Conservation (phyloP, 2,888 invertebrate species). For the Eilema sororculum region DNA sequence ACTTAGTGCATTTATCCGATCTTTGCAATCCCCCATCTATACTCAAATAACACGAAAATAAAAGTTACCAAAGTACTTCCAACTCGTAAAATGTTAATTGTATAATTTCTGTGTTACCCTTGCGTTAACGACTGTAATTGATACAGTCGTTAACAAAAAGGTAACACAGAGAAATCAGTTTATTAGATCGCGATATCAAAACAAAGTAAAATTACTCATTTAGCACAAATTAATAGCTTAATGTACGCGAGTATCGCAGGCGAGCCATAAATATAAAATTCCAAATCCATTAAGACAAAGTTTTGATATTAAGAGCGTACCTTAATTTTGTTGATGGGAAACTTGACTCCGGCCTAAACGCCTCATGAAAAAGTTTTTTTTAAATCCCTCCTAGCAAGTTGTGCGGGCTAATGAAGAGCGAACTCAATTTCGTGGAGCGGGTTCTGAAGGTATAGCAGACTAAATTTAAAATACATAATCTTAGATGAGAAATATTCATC, state of each 20-base stretch:
- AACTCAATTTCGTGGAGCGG: conserved; percentile 73
- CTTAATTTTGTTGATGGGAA: conserved; percentile 85
- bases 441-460: conserved; percentile 45
- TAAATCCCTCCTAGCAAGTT: conserved; percentile 66
- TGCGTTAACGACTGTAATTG: not conserved
- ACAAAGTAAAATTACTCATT: conserved; percentile 43
- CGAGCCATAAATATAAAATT: conserved; percentile 79
- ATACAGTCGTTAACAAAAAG: conserved; percentile 9
- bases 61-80: not conserved
- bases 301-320: conserved; percentile 82
- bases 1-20: not conserved
- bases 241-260: conserved; percentile 47
- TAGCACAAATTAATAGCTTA: conserved; percentile 70
- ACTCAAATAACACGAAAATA: not conserved
- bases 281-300: conserved; percentile 82
- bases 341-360: conserved; percentile 78
- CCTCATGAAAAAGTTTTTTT: conserved; percentile 76
- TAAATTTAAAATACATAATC: conserved; percentile 30
- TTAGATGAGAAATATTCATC: conserved; percentile 22
- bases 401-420: conserved; percentile 77
- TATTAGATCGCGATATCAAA: conserved; percentile 37
- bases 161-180: conserved; percentile 20
- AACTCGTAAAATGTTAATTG: not conserved
- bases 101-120: not conserved
- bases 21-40: not conserved